A percentile compares a stretch with the other conserved stretches of the same genome.
These are phyloP conservation scores for Phaenicophaeus curvirostris DNA, from an alignment of 2,797 vertebrate genomes.

Conservation along the genomic window DNA sequence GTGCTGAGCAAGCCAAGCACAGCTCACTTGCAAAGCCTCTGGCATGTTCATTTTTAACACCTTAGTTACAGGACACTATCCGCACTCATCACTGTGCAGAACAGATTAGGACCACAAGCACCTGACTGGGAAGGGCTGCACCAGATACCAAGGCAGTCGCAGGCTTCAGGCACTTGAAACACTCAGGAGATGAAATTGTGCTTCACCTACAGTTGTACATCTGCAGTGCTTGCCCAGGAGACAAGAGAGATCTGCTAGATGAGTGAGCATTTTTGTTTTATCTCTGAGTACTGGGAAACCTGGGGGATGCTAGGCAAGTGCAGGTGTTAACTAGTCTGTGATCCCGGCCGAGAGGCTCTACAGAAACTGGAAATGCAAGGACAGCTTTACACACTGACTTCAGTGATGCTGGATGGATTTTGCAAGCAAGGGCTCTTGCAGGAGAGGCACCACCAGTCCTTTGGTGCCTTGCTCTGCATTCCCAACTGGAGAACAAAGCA, in stretches of 20 bases:
- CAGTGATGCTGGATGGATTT: accelerated
- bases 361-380: not conserved
- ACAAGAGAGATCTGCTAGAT: not conserved
- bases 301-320: too few relatives aligned
- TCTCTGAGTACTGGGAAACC: too few relatives aligned
- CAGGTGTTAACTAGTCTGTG: accelerated
- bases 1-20: not conserved
- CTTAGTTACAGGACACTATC: too few relatives aligned
- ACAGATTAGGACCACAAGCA: not conserved
- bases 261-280: accelerated
- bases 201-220: not conserved
- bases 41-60: accelerated
- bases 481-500: not conserved
- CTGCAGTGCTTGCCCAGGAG: not conserved
- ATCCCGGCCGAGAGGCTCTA: accelerated
- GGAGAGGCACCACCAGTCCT: not conserved
- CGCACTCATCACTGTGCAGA: not conserved
- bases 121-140: not conserved
- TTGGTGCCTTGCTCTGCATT: not conserved
- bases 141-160: not conserved
- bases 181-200: not conserved
- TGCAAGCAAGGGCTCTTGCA: not conserved
- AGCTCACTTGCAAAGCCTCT: not conserved
- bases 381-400: not conserved
- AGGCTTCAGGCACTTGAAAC: not conserved